These are phyloP conservation scores for Eulacestoma nigropectus DNA, from an alignment of 2,113 vertebrate genomes.

Conservation along the genomic window DNA sequence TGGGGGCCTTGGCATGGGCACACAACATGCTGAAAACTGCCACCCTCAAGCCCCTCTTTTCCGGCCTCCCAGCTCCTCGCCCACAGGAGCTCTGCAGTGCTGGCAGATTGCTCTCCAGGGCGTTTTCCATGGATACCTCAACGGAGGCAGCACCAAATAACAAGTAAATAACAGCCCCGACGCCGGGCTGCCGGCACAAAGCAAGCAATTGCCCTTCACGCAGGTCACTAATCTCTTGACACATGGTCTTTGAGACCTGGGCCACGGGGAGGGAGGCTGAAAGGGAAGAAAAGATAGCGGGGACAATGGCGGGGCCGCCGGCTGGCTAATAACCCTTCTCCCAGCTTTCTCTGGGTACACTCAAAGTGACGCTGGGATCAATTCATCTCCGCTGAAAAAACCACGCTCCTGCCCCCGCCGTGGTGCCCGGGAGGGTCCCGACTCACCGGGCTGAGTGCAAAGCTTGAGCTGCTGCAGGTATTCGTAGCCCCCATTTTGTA, in stretches of 20 bases:
- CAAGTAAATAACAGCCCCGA: constrained; percentile 1
- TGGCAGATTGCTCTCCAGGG: background rate
- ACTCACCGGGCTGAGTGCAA: background rate
- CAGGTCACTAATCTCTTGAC: constrained; percentile 56
- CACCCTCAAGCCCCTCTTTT: background rate
- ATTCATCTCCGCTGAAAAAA: background rate
- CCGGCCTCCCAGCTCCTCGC: background rate
- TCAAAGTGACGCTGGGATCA: background rate
- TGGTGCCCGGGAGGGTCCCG: background rate
- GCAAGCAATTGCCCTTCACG: background rate
- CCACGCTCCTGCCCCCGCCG: background rate
- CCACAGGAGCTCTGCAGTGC: fast-evolving
- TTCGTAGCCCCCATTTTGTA: background rate
- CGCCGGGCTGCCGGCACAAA: constrained; percentile 5
- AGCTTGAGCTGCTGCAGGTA: background rate
- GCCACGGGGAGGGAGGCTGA: background rate
- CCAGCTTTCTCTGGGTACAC: constrained; percentile 12
- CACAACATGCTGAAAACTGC: fast-evolving
- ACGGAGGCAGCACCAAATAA: background rate
- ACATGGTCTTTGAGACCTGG: constrained; percentile 34
- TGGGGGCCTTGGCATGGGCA: background rate
- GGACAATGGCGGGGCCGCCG: background rate
- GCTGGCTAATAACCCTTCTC: background rate
- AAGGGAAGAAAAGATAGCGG: constrained; percentile 25
- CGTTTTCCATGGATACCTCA: constrained; percentile 13